Evolutionary conservation across 2,888 invertebrate species (phyloP), one percentile per base, ranked within the genome.

Genomic region (Drosophila greeni): DNA sequence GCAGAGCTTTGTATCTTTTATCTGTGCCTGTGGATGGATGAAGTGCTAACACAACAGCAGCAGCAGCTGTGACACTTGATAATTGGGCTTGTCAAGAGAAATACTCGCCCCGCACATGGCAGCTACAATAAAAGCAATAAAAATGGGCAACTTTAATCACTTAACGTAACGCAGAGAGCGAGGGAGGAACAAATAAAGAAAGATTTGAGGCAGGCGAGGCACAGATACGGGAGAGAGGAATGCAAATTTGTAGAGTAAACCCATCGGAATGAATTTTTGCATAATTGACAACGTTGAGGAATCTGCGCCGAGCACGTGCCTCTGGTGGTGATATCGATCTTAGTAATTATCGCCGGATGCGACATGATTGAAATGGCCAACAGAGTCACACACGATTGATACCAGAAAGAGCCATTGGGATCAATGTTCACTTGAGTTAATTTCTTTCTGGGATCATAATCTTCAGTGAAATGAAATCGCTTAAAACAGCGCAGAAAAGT

Each of bases 1-100:
- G 9, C 40, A 23, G 40, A 16, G 65, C 57, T 60, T 65, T 61
- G 52, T 54, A 68, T 56, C 47, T 59, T 45, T 47, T 54, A 52
- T 39, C 37, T 4, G 23, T 24, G 16, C 31, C 34, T 48, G 55
- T 40, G 52, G 64, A 56, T 47, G 55, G 64, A 53, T 47, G 53
- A 36, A 59, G 73, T 62, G 65, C 65, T 60, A 58, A 56, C 43
- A 42, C 37, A 51, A 16, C 36, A 9, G 36, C 39, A 52, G 68
- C 57, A 67, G 33, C 67, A 76, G 70, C 69, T 81, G 79, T 75
- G 53, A 56, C 72, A 65, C 61, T 57, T 72, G 82, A 72, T 82
- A 77, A 82, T 82, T 82, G 72, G 55, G 59, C 40, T 66, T 72
- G 76, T 73, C 67, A 82, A 76, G 62, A 64, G 71, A 66, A 36